Evolutionary conservation across 2,113 vertebrate species (phyloP).

Genomic region (Hoplias malabaricus): DNA sequence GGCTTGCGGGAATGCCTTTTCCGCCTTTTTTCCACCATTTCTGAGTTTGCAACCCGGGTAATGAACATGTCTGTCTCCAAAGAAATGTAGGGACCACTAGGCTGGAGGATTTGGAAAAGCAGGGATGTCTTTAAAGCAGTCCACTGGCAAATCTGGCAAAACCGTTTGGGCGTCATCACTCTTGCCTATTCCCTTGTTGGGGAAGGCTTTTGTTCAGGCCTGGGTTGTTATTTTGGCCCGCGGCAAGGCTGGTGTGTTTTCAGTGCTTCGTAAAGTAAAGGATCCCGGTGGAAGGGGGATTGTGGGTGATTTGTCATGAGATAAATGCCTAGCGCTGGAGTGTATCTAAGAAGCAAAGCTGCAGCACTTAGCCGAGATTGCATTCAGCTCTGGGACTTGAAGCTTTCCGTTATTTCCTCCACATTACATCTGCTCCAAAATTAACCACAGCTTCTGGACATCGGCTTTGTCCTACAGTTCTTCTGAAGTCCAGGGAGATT

Average conservation of each 20-base stretch:
- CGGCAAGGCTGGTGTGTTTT: not conserved
- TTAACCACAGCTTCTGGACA: too few relatives aligned
- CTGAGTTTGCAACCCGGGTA: conserved; percentile 21
- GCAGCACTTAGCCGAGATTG: not conserved
- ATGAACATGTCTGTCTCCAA: conserved; percentile 27
- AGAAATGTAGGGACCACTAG: not conserved
- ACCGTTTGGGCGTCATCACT: not conserved
- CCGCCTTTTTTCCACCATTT: not conserved
- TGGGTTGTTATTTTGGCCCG: not conserved
- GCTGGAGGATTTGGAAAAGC: not conserved
- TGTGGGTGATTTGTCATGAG: conserved; percentile 1
- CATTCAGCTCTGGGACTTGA: not conserved
- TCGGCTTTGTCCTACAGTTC: too few relatives aligned
- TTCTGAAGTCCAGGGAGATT: too few relatives aligned
- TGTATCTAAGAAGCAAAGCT: conserved; percentile 2
- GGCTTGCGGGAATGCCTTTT: conserved; percentile 27
- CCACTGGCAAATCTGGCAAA: not conserved
- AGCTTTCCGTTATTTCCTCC: not conserved
- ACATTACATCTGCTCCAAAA: too few relatives aligned
- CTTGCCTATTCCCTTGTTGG: not conserved
- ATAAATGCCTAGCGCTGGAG: not conserved
- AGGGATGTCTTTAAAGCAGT: conserved; percentile 20
- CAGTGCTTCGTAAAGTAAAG: not conserved
- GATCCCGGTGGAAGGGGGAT: not conserved
- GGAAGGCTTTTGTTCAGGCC: not conserved